Evolutionary conservation across 2,113 vertebrate genomes (phyloP).

Genomic region (Tyto alba): DNA sequence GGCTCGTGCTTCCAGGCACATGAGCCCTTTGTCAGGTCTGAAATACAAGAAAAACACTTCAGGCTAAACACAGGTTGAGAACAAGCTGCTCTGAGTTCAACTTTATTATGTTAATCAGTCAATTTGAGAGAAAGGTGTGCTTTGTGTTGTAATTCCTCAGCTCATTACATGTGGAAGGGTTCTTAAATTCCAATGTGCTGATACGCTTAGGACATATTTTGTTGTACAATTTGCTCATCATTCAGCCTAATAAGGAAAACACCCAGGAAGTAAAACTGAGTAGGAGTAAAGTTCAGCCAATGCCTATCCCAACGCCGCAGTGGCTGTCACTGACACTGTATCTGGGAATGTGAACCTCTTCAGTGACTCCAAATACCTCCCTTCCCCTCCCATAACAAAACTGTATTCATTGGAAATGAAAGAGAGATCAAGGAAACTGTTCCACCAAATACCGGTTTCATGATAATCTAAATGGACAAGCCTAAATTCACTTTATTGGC

Average conservation of each 20-base stretch:
- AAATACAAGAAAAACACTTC: slow-evolving; percentile 27
- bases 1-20: not conserved
- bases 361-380: not conserved
- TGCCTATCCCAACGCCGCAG: not conserved
- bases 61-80: slow-evolving; percentile 18
- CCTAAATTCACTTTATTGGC: not conserved
- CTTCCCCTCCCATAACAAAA: not conserved
- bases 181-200: not conserved
- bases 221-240: not conserved
- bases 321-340: not conserved
- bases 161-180: not conserved
- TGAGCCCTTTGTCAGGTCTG: slow-evolving; percentile 10
- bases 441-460: not conserved
- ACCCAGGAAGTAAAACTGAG: not conserved
- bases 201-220: not conserved
- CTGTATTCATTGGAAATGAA: not conserved
- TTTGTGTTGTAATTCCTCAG: slow-evolving; percentile 1
- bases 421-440: not conserved
- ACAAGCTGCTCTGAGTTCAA: slow-evolving; percentile 8
- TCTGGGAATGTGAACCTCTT: not conserved
- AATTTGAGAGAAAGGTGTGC: slow-evolving; percentile 22
- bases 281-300: not conserved
- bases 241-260: not conserved
- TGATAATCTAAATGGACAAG: not conserved
- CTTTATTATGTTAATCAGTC: slow-evolving; percentile 31